A percentile compares a stretch with the other conserved stretches of the same genome.
These are phyloP conservation scores for Craterocephalus amniculus DNA, from an alignment of 2,797 vertebrate species.

Conservation along the genomic window DNA sequence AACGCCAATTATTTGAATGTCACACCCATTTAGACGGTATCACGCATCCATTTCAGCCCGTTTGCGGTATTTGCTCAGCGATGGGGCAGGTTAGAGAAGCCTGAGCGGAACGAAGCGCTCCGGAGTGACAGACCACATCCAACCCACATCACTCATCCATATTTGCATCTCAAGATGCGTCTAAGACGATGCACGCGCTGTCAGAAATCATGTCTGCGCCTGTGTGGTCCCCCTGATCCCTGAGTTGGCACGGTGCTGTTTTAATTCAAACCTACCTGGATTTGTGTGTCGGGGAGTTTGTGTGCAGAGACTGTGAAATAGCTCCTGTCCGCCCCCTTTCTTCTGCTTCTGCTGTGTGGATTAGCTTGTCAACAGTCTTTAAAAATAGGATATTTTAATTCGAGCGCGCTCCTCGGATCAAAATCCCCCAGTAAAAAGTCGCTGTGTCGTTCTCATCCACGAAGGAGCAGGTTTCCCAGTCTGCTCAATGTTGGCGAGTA, in stretches of 20 bases:
- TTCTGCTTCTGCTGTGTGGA: constrained; percentile 26
- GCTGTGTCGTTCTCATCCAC: constrained; percentile 60
- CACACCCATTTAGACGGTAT: constrained; percentile 66
- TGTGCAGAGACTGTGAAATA: constrained; percentile 35
- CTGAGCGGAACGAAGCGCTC: constrained; percentile 10
- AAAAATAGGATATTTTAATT: constrained; percentile 25
- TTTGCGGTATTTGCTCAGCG: constrained; percentile 48
- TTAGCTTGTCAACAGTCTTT: constrained; percentile 24
- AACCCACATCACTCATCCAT: constrained; percentile 10
- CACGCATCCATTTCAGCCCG: constrained; percentile 54
- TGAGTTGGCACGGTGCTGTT: constrained; percentile 47
- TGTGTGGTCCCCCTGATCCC: background rate
- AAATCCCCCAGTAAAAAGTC: constrained; percentile 48
- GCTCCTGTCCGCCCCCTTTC: constrained; percentile 53
- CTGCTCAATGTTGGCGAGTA: constrained; percentile 46
- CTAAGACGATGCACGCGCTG: background rate
- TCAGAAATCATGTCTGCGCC: background rate
- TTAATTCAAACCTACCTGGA: constrained; percentile 72
- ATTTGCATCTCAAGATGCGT: constrained; percentile 16
- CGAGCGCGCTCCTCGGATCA: constrained; percentile 48
- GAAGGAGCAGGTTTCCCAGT: constrained; percentile 57
- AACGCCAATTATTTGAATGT: constrained; percentile 57
- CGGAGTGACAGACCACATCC: constrained; percentile 29
- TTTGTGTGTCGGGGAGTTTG: constrained; percentile 64
- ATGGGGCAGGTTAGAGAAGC: constrained; percentile 15